Base-by-base conservation (phyloP, 2,113 vertebrate genomes). In the Cardinalis cardinalis region DNA sequence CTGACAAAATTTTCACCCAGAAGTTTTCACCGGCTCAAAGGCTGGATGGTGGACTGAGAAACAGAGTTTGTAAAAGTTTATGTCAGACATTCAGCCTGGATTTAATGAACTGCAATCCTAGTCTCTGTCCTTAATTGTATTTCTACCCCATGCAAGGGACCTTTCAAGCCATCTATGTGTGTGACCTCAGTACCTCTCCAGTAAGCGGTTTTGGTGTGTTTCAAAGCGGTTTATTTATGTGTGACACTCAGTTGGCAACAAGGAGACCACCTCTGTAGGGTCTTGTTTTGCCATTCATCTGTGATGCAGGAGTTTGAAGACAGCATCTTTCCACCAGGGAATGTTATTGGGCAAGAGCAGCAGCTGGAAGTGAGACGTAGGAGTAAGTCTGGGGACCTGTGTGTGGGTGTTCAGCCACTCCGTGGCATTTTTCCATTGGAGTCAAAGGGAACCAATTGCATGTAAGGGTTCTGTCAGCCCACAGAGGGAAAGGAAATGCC, bases 241-340 rank as follows among this genome's bases (percentile, higher is more conserved):
- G 2, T 0, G 0, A 6, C 19, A 20, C 56, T 64, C 0, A 0
- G 4, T 20, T 68, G 55, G 64, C 64, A 49, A 31, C 4, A 11
- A 49, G 61, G 14, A 52, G 18, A 26, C 10, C 7, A 0, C 3
- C 18, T 60, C 25, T 56, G 5, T 20, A 73, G 64, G 28, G 6
- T 48, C 38, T 56, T 75, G 24, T 32, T 65, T 52, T 46, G 36
- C 23, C 23, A 29, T 70, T 76, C 13, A 16, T 36, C 36, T 53
- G 21, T 12, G 49, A 41, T 41, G 10, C 64, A 80, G 38, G 10
- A 73, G 28, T 12, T 38, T 41, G 34, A 58, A 66, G 38, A 18
- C 41, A 83, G 9, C 19, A 18, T 41, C 11, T 46, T 31, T 87
- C 17, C 36, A 43, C 25, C 24, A 48, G 40, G 26, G 21, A 94